These are phyloP conservation scores for Channallabes apus DNA, from an alignment of 2,797 vertebrate species.

Conservation along the genomic window DNA sequence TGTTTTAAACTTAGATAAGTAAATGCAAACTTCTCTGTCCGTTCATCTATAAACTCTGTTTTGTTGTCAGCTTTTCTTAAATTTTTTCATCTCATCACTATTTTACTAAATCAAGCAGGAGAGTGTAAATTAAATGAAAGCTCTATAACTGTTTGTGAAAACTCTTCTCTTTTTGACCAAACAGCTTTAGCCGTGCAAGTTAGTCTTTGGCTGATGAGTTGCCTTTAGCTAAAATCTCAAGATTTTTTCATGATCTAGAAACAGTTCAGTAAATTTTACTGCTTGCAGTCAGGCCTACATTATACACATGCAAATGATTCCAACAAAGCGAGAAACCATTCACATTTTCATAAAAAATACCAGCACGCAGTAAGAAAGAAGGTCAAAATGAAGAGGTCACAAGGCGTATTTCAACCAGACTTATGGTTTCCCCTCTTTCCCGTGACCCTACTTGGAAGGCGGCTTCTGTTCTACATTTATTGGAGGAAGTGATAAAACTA, in stretches of 20 bases:
- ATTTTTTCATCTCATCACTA: neutral
- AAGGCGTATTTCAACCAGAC: neutral
- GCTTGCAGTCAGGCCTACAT: neutral
- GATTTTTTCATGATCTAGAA: neutral
- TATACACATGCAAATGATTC: neutral
- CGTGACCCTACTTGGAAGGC: conserved; percentile 7
- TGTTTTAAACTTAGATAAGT: neutral
- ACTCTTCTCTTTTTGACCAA: neutral
- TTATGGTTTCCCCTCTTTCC: conserved; percentile 25
- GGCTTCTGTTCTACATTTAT: conserved; percentile 35
- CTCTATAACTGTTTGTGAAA: neutral
- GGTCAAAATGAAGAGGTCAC: neutral
- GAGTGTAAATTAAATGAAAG: neutral
- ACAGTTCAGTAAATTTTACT: neutral
- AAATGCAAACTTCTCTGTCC: neutral
- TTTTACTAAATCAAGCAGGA: neutral
- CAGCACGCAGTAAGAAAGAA: neutral
- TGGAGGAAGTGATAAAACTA: conserved; percentile 36
- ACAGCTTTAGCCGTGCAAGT: neutral
- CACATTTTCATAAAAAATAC: neutral
- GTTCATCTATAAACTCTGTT: neutral
- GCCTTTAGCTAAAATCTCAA: neutral
- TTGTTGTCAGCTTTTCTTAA: neutral
- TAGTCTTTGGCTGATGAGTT: neutral
- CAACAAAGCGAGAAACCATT: neutral